Evolutionary conservation across 2,888 invertebrate genomes (phyloP).

Genomic region (Lasioglossum lativentre): DNA sequence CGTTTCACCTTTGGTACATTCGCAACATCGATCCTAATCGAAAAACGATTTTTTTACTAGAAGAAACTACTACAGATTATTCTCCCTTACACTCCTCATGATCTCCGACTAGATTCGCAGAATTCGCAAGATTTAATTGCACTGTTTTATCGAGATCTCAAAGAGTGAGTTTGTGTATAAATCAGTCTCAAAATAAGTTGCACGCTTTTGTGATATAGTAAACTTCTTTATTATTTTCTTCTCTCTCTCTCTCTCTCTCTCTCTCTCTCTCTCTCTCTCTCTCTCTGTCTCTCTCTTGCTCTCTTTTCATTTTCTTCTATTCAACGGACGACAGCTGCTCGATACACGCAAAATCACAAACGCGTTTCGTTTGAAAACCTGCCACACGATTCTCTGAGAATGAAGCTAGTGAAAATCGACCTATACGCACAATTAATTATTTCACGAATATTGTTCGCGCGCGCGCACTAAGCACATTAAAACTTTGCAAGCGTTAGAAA

Average conservation of each 20-base stretch:
- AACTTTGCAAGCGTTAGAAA: constrained; percentile 53
- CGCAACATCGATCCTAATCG: constrained; percentile 35
- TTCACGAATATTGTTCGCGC: constrained; percentile 39
- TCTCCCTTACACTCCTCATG: constrained; percentile 19
- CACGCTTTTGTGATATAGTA: constrained; percentile 54
- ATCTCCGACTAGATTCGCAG: constrained; percentile 66
- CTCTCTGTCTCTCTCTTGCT: not conserved
- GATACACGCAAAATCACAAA: constrained; percentile 19
- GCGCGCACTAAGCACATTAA: constrained; percentile 15
- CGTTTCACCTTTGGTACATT: constrained; percentile 9
- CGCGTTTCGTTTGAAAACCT: constrained; percentile 16
- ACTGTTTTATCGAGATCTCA: constrained; percentile 58
- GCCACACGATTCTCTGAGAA: constrained; percentile 49
- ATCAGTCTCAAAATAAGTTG: constrained; percentile 68
- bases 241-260: not conserved
- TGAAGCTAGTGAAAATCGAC: constrained; percentile 54
- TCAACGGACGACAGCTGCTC: constrained; percentile 65
- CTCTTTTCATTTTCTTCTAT: not conserved
- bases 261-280: too few species aligned
- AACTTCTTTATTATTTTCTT: constrained; percentile 14
- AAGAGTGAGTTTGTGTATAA: constrained; percentile 57
- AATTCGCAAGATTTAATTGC: constrained; percentile 62
- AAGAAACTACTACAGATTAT: constrained; percentile 52
- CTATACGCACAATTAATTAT: constrained; percentile 32
- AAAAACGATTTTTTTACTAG: constrained; percentile 58